Evolutionary conservation across 2,797 vertebrate genomes (phyloP).

Genomic region (Ambastaia sidthimunki): DNA sequence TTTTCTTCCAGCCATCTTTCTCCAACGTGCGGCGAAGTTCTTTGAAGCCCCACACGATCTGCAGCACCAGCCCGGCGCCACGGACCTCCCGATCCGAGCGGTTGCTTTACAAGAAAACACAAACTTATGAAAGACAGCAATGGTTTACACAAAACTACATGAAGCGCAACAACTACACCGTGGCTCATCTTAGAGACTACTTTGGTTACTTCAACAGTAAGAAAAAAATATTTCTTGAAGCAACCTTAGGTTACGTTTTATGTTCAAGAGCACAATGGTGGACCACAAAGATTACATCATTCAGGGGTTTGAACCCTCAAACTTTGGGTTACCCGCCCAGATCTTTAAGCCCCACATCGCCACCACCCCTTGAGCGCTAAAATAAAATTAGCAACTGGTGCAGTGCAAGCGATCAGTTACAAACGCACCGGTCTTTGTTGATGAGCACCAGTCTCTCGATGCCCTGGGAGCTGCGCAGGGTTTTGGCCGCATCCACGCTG

Average conservation of each 20-base stretch:
- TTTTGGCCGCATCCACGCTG: slow-evolving; percentile 91
- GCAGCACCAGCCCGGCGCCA: slow-evolving; percentile 88
- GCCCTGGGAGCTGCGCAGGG: slow-evolving; percentile 88
- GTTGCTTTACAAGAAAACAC: slow-evolving; percentile 73
- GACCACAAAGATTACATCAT: neutral
- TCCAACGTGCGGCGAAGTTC: slow-evolving; percentile 91
- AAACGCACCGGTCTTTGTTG: slow-evolving; percentile 89
- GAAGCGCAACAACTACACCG: too few species aligned
- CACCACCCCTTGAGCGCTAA: neutral
- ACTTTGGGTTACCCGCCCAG: neutral
- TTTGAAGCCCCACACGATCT: slow-evolving; percentile 93
- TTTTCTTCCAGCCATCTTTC: slow-evolving; percentile 98
- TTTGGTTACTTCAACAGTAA: too few species aligned
- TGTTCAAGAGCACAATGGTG: too few species aligned
- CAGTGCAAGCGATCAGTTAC: neutral
- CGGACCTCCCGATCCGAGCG: slow-evolving; percentile 93
- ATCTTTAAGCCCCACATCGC: neutral
- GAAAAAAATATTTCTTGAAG: too few species aligned
- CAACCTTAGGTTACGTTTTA: too few species aligned
- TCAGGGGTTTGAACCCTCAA: neutral
- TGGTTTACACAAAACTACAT: neutral
- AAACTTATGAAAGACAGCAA: neutral
- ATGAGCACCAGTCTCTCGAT: slow-evolving; percentile 95
- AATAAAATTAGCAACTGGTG: neutral
- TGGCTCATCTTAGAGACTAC: too few species aligned